Evolutionary conservation across 2,797 vertebrate genomes (phyloP).

Genomic region (Manis crassicaudata): DNA sequence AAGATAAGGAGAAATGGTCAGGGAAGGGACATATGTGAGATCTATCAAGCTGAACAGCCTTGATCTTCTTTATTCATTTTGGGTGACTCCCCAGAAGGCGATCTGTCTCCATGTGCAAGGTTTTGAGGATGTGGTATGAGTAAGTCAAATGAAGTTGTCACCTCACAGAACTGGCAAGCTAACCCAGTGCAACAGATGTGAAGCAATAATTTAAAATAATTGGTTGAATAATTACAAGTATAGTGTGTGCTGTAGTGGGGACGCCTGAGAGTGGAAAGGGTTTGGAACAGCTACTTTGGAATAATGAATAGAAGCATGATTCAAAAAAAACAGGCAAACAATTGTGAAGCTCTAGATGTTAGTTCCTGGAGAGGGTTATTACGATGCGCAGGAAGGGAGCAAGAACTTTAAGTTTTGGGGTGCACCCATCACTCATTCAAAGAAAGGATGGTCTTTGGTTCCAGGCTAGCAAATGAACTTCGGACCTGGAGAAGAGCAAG

Average conservation of each 20-base stretch:
- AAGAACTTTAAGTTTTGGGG: background rate
- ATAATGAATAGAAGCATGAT: background rate
- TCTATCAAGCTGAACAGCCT: background rate
- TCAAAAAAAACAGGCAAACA: background rate
- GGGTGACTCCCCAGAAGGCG: background rate
- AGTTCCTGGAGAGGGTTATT: background rate
- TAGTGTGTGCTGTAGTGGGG: background rate
- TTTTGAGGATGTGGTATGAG: background rate
- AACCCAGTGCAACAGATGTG: background rate
- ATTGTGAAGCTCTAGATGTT: background rate
- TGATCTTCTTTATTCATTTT: background rate
- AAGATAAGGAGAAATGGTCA: background rate
- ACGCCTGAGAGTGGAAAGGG: background rate
- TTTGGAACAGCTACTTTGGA: background rate
- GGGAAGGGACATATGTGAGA: background rate
- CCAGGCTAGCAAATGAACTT: background rate
- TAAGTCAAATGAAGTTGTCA: background rate
- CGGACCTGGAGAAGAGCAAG: background rate
- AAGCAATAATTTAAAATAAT: background rate
- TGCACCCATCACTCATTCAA: background rate
- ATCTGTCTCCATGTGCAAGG: rapidly evolving
- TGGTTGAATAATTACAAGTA: background rate
- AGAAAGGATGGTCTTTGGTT: background rate
- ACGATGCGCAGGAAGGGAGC: background rate
- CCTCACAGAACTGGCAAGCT: background rate